Evolutionary conservation across 2,797 vertebrate species (phyloP).

Genomic region (Chaunax sp.): DNA sequence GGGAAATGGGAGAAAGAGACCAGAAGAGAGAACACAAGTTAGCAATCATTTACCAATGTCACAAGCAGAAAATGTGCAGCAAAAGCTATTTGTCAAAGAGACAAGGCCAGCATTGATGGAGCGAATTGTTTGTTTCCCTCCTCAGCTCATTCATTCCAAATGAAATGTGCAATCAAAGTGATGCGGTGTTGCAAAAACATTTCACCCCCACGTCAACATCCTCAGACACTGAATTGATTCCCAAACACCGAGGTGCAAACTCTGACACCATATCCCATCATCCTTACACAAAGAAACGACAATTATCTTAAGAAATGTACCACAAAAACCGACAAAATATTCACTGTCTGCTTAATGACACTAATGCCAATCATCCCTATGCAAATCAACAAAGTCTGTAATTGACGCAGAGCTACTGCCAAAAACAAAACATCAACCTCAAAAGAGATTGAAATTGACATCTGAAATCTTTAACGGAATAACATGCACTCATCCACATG

Average conservation of each 20-base stretch:
- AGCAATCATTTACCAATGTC: slow-evolving; percentile 66
- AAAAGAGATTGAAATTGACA: slow-evolving; percentile 68
- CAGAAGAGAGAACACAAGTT: slow-evolving; percentile 61
- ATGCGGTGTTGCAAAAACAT: slow-evolving; percentile 65
- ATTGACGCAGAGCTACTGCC: slow-evolving; percentile 54
- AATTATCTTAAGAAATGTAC: slow-evolving; percentile 56
- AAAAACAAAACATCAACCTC: slow-evolving; percentile 54
- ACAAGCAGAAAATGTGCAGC: slow-evolving; percentile 50
- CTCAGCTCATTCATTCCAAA: slow-evolving; percentile 71
- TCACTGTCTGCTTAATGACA: slow-evolving; percentile 37
- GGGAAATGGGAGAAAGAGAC: slow-evolving; percentile 37
- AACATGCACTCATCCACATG: slow-evolving; percentile 30
- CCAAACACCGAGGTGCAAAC: slow-evolving; percentile 55
- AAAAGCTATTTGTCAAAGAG: slow-evolving; percentile 71
- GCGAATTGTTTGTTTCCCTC: slow-evolving; percentile 71
- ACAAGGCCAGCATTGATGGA: slow-evolving; percentile 75
- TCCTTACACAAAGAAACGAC: slow-evolving; percentile 29
- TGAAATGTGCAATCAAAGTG: slow-evolving; percentile 75
- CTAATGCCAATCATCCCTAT: slow-evolving; percentile 61
- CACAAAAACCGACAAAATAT: slow-evolving; percentile 40
- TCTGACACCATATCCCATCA: slow-evolving; percentile 54
- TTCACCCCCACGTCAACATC: slow-evolving; percentile 50
- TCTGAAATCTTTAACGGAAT: slow-evolving; percentile 64
- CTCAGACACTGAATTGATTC: slow-evolving; percentile 54
- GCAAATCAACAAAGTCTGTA: slow-evolving; percentile 53